These are phyloP conservation scores for Autographa pulchrina DNA, from an alignment of 2,888 invertebrate species.

Conservation along the genomic window DNA sequence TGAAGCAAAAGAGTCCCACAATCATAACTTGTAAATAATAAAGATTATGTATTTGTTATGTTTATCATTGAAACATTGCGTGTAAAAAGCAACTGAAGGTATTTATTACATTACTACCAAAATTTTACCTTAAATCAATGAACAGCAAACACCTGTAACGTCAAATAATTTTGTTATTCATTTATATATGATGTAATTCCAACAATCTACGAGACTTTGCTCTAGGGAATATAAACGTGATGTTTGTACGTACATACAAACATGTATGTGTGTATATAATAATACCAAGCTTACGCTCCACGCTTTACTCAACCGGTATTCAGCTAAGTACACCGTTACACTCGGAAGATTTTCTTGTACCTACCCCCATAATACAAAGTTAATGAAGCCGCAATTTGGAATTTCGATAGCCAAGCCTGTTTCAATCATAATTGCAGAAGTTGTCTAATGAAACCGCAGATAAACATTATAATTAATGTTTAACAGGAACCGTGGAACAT, in stretches of 20 bases:
- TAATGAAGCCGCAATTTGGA: conserved; percentile 4
- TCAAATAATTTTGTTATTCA: neutral
- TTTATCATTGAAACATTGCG: no score
- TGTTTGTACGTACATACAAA: neutral
- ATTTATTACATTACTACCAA: neutral
- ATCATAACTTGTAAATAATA: no score
- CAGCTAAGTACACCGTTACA: neutral
- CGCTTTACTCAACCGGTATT: neutral
- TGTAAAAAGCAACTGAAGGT: no score
- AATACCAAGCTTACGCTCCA: neutral
- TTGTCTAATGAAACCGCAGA: neutral
- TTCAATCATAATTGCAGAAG: neutral
- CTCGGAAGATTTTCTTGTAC: conserved; percentile 1
- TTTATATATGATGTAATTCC: neutral
- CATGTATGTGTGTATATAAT: neutral
- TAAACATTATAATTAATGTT: neutral
- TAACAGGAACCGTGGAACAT: neutral
- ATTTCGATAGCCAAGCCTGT: neutral
- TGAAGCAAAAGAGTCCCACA: no score
- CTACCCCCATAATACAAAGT: neutral
- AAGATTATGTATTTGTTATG: no score
- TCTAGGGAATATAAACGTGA: neutral
- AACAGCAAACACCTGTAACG: neutral
- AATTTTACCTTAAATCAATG: neutral
- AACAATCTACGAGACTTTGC: neutral